Percentiles rank a stretch among this genome's conserved stretches.
Evolutionary conservation across 2,888 invertebrate species (phyloP).

Genomic region (Harpalus rufipes): DNA sequence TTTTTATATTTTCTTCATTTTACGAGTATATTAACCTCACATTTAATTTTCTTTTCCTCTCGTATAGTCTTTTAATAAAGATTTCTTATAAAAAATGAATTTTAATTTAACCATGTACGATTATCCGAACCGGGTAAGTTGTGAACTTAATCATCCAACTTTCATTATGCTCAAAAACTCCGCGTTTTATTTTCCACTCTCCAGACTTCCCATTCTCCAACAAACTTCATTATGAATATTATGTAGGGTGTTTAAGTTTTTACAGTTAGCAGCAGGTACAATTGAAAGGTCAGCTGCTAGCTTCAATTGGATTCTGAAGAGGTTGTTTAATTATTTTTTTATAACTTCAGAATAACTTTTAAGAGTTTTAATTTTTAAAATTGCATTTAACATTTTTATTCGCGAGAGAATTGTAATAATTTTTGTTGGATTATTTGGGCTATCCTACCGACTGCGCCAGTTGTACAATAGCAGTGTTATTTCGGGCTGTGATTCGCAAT

Average conservation of each 20-base stretch:
- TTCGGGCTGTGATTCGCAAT: no score
- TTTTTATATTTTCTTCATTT: neutral
- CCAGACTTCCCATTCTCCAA: conserved; percentile 11
- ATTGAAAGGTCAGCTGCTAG: neutral
- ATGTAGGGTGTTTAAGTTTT: conserved; percentile 38
- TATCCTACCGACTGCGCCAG: no score
- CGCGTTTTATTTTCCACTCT: conserved; percentile 13
- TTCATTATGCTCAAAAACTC: neutral
- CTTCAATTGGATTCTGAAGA: neutral
- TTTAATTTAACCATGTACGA: conserved; percentile 38
- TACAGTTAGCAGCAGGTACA: conserved; percentile 14
- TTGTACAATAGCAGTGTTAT: no score
- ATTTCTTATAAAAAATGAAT: conserved; percentile 47
- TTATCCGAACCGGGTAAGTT: neutral
- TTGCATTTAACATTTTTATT: neutral
- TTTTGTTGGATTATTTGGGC: no score
- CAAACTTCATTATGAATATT: conserved; percentile 42
- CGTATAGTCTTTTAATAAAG: conserved; percentile 23
- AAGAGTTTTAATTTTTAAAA: neutral
- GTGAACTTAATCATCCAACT: neutral
- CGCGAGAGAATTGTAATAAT: no score
- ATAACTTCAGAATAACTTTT: neutral
- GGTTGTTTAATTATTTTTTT: neutral
- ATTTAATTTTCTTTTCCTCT: neutral
- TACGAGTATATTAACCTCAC: neutral